Base-by-base conservation (phyloP, 2,113 vertebrate species). In the Prunella himalayana region DNA sequence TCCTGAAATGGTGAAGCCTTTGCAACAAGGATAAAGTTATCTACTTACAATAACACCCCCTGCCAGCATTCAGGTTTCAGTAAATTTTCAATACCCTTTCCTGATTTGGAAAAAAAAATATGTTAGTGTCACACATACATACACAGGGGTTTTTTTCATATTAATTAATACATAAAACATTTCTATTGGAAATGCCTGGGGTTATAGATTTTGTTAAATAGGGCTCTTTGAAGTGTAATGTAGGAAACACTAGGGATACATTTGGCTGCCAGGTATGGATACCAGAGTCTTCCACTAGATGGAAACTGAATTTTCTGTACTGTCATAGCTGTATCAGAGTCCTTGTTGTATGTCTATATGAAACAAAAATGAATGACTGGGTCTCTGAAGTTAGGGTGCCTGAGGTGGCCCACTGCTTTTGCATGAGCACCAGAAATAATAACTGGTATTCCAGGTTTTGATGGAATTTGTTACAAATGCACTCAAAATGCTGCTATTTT, bases 191-290 rank as follows among this genome's bases (percentile, higher is more conserved):
- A 85, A 50, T 47, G 59, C 78, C 51, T 51, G 44, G 27, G 33
- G 73, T 72, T 95, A 44, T 66, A 80, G 69, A 37, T 88, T 82
- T 82, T 83, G 24, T 82, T 77, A 86, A 96, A 82, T 20, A 78
- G 24, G 11, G 31, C 11, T 90, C 33, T 85, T 87, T 47, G 60
- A 91, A 92, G 59, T 47, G 42, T 57, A 49, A 64, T 45, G 23
- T 31, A 23, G 59, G 47, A 85, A 91, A 42, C 81, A 25, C 50
- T 5, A 66, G 93, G 84, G 84, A 89, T 70, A 23, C 42, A 22
- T 89, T 64, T 93, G 42, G 69, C 83, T 91, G 31, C 39, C 57
- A 81, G 60, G 45, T 86, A 72, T 56, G 61, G 86, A 59, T 81
- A 83, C 21, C 61, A 37, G 35, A 56, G 17, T 49, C 49, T 86